Conservation (phyloP, 2,797 vertebrate genomes). For the Sciurus carolinensis region DNA sequence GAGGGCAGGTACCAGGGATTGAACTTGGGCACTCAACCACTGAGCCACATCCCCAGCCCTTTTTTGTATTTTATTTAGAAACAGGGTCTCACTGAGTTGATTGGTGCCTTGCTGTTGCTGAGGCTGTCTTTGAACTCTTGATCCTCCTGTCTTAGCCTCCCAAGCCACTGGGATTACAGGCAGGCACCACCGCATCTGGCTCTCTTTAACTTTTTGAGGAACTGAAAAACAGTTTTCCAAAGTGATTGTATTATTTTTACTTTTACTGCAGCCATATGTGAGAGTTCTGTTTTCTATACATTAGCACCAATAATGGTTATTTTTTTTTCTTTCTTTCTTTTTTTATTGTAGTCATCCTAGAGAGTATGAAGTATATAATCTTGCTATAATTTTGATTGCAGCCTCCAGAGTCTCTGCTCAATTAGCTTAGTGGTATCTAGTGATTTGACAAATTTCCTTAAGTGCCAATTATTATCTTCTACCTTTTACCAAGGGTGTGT, state of each 20-base stretch:
- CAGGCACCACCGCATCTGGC: too few relatives aligned
- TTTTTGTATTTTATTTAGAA: too few relatives aligned
- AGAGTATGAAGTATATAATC: neutral
- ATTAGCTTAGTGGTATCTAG: neutral
- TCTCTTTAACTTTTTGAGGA: slow-evolving; percentile 32
- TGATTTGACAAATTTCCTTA: neutral
- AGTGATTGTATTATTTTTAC: neutral
- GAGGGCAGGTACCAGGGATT: too few relatives aligned
- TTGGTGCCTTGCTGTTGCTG: too few relatives aligned
- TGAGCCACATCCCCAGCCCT: too few relatives aligned
- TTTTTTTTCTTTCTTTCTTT: neutral
- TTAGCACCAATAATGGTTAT: neutral
- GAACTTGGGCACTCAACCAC: too few relatives aligned
- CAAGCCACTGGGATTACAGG: too few relatives aligned
- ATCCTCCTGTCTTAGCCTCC: too few relatives aligned
- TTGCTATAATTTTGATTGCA: neutral
- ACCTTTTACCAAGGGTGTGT: neutral
- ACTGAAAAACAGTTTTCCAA: neutral
- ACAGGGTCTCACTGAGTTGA: too few relatives aligned
- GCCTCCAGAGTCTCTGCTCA: neutral
- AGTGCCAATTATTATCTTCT: neutral
- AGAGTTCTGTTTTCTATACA: neutral
- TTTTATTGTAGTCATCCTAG: neutral
- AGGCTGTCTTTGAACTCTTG: too few relatives aligned
- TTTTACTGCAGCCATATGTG: neutral